Base-by-base conservation (phyloP, 2,113 vertebrate species). In the Sander vitreus region DNA sequence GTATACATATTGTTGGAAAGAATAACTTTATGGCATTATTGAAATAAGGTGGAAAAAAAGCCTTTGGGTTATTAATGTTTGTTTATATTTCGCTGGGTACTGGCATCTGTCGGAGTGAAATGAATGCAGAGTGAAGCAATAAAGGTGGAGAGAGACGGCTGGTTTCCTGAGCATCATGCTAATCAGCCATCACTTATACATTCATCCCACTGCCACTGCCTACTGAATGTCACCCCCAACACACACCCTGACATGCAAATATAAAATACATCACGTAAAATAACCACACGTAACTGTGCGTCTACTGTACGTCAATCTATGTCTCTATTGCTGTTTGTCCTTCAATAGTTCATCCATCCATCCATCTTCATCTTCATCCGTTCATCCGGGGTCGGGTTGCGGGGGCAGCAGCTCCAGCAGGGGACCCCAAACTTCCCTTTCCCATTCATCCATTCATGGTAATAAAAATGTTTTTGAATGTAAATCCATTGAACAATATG, bases 71-170 rank as follows among this genome's bases (percentile, higher is more conserved):
- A 90, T 91, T 88, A 91, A 87, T 89, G 83, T 92, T 92, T 91
- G 91, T 91, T 93, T 91, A 85, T 89, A 87, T 89, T 88, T 88
- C 71, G 71, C 74, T 84, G 71, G 54, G 50, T 80, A 88, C 69
- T 39, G 86, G 81, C 74, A 71, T 85, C 81, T 88, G 90, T 67
- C 57, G 68, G 71, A 73, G 65, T 74, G 85, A 85, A 91, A 90
- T 89, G 80, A 91, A 89, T 89, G 87, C 86, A 82, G 88, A 89
- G 90, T 73, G 85, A 92, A 91, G 88, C 89, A 93, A 93, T 93
- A 92, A 92, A 89, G 79, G 75, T 87, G 79, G 78, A 85, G 87
- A 80, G 78, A 85, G 87, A 80, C 54, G 72, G 68, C 86, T 81
- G 66, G 55, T 85, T 91, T 91, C 83, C 88, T 87, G 84, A 88